Base-by-base conservation (phyloP, 1,140 invertebrate genomes). In the Drosophila carrolli region DNA sequence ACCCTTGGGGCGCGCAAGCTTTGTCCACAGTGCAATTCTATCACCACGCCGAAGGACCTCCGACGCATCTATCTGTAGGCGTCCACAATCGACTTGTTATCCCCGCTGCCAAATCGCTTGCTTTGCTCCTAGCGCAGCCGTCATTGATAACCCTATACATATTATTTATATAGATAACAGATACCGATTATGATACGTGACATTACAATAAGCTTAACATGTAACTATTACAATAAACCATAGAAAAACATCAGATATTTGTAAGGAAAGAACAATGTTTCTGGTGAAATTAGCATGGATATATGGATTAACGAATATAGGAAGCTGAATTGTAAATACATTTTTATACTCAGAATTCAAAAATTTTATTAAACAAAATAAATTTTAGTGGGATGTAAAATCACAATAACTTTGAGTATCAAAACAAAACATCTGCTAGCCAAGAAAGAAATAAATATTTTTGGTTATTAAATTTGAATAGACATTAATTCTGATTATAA, bases 11-110 rank as follows among this genome's bases (percentile, higher is more conserved):
- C 96, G 0, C 98, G 98, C 93, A 98, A 98, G 89, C 94, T 98
- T 23, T 99, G 98, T 93, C 98, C 97, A 0, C 97, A 98, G 91
- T 98, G 98, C 93, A 98, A 98, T 93, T 97, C 97, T 93, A 98
- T 98, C 75, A 98, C 97, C 38, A 97, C 97, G 4, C 95, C 97
- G 16, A 94, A 95, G 68, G 97, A 98, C 93, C 93, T 98, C 55
- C 94, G 98, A 72, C 94, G 96, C 81, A 97, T 98, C 91, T 98
- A 97, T 92, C 95, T 98, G 94, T 98, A 94, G 95, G 5, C 46
- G 37, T 16, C 14, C 37, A 16, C 5, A 9, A n/a, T 8, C 9
- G 35, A 47, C 27, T 58, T 65, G 66, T 78, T 74, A 79, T 38
- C 29, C 68, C 56, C 35, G 46, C 56, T 59, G 46, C 47, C 16